Base-by-base conservation (phyloP, 2,888 invertebrate species). In the Oscheius sp. region DNA sequence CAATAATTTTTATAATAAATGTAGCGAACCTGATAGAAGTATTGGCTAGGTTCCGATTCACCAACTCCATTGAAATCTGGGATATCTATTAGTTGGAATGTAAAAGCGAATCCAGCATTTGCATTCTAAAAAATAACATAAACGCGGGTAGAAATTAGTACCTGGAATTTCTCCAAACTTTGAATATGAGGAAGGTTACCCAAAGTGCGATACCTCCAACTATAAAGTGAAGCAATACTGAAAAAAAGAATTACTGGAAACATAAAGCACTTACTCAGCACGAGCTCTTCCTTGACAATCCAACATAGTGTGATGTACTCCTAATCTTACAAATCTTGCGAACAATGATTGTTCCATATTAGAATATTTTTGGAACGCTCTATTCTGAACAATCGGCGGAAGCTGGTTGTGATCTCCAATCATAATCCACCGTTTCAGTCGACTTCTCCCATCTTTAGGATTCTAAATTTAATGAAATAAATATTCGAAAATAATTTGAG, bases 341-440 rank as follows among this genome's bases (percentile, higher is more conserved):
- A 99, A 99, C 53, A 99, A 91, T 69, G 96, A 96, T 90, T 99
- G 99, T 88, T 99, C 99, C 98, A 99, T 98, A 88, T 99, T 99
- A 70, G 95, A 96, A 90, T 96, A 99, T 89, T 99, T 99, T 90
- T 70, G 63, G 91, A 99, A 99, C 7, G 99, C 98, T 95, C 98
- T 97, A 90, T 99, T 99, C 90, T 99, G 99, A 59, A 99, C 97
- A 13, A 99, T 97, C 0, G 99, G 99, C 0, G 99, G 99, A 83
- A 99, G 91, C 90, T 99, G 99, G 90, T 99, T 96, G 90, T 99
- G 99, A 90, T 92, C 98, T 0, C 99, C 99, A 87, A 99, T 99
- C 99, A 99, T 99, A 85, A 99, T 97, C 98, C 99, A 99, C 18
- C 99, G 92, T 90, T 99, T 99, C 75, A 99, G 91, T 0, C 98